Conservation (phyloP, 2,888 invertebrate species). For the Hoplodrina blanda region DNA sequence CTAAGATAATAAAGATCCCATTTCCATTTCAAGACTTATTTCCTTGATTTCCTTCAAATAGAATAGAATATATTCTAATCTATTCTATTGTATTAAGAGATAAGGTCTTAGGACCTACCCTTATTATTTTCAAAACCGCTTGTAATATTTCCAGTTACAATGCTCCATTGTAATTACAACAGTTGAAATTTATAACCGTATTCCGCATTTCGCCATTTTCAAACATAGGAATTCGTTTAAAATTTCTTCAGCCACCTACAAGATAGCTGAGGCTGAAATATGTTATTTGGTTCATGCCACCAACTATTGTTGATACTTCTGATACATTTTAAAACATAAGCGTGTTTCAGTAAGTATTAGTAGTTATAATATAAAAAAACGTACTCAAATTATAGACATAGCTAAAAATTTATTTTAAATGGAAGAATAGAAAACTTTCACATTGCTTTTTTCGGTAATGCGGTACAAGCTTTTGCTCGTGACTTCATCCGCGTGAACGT, state of each 20-base stretch:
- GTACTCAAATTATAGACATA: slow-evolving; percentile 5
- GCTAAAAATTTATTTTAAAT: not conserved
- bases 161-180: slow-evolving; percentile 62
- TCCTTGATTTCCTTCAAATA: too few relatives aligned
- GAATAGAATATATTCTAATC: too few relatives aligned
- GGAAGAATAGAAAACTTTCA: not conserved
- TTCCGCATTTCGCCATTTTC: slow-evolving; percentile 69
- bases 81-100: not conserved
- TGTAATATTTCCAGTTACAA: slow-evolving; percentile 55
- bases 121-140: slow-evolving; percentile 33
- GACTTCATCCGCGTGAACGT: too few relatives aligned
- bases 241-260: slow-evolving; percentile 69
- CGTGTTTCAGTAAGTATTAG: slow-evolving; percentile 22
- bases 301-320: slow-evolving; percentile 58
- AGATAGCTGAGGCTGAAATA: slow-evolving; percentile 65
- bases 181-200: slow-evolving; percentile 67
- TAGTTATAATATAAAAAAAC: slow-evolving; percentile 30
- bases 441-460: slow-evolving; percentile 1
- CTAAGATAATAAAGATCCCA: too few relatives aligned
- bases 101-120: not conserved
- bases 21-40: too few relatives aligned
- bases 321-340: slow-evolving; percentile 31
- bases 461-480: not conserved
- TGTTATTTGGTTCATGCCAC: slow-evolving; percentile 62
- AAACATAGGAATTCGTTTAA: slow-evolving; percentile 73